Evolutionary conservation across 1,140 invertebrate genomes (phyloP).

Genomic region (Phthorimaea operculella): DNA sequence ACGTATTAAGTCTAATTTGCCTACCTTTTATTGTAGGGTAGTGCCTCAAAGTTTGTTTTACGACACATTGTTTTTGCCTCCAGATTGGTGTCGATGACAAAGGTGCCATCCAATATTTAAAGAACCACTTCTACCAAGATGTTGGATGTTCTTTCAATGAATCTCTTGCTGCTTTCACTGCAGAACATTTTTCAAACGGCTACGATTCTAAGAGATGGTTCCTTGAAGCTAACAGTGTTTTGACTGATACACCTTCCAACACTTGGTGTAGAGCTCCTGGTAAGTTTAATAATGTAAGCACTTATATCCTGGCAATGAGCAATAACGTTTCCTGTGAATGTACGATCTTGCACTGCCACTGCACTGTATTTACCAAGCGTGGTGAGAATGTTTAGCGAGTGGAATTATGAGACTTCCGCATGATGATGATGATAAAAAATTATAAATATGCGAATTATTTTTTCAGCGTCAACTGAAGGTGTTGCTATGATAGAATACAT

Average conservation of each 20-base stretch:
- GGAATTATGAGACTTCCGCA: no score
- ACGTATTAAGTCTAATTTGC: background rate
- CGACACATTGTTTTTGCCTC: background rate
- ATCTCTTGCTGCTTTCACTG: background rate
- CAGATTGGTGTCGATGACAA: background rate
- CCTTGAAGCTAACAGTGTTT: slow-evolving; percentile 11
- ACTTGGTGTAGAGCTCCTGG: slow-evolving; percentile 66
- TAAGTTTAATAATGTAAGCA: no score
- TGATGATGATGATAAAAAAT: background rate
- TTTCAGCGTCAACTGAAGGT: slow-evolving; percentile 73
- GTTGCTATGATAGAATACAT: slow-evolving; percentile 79
- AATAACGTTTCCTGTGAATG: no score
- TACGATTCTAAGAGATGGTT: background rate
- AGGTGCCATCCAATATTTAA: background rate
- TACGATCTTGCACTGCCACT: no score
- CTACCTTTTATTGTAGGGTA: slow-evolving; percentile 39
- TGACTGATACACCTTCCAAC: background rate
- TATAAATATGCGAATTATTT: slow-evolving; percentile 3
- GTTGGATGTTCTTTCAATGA: background rate
- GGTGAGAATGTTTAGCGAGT: no score
- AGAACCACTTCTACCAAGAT: background rate
- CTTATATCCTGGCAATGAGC: no score
- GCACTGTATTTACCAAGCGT: no score
- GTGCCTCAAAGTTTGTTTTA: no score
- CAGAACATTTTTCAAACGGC: background rate